Conservation (phyloP, 2,797 vertebrate species). For the Oryzias sinensis region DNA sequence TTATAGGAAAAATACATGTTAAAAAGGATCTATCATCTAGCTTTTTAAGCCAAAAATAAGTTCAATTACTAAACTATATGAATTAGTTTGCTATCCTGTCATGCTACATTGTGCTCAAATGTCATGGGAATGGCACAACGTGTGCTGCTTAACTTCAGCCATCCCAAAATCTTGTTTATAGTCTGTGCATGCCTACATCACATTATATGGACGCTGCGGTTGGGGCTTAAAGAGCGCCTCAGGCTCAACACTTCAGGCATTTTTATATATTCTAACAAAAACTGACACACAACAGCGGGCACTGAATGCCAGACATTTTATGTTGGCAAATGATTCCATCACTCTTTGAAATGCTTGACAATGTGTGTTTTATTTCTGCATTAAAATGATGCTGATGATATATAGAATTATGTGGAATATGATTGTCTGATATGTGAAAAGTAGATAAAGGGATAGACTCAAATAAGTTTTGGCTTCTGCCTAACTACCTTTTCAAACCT, state of each 20-base stretch:
- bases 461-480: no score
- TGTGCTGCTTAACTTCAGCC: slow-evolving; percentile 7
- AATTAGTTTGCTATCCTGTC: no score
- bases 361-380: slow-evolving; percentile 44
- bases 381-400: background rate
- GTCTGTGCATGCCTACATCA: slow-evolving; percentile 31
- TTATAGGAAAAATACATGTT: no score
- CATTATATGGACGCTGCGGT: slow-evolving; percentile 30
- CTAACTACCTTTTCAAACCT: no score
- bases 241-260: slow-evolving; percentile 41
- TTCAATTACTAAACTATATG: no score
- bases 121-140: slow-evolving; percentile 6
- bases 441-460: no score
- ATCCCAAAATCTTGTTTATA: slow-evolving; percentile 37
- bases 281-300: slow-evolving; percentile 44
- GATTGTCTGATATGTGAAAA: no score
- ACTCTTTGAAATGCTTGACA: slow-evolving; percentile 49
- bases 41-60: no score
- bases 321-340: slow-evolving; percentile 52
- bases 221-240: slow-evolving; percentile 22
- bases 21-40: no score
- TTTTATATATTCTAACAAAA: slow-evolving; percentile 49
- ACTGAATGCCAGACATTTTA: slow-evolving; percentile 29
- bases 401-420: no score
- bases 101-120: slow-evolving; percentile 3